Evolutionary conservation across 2,888 invertebrate genomes (phyloP).

Genomic region (Protula sp.): DNA sequence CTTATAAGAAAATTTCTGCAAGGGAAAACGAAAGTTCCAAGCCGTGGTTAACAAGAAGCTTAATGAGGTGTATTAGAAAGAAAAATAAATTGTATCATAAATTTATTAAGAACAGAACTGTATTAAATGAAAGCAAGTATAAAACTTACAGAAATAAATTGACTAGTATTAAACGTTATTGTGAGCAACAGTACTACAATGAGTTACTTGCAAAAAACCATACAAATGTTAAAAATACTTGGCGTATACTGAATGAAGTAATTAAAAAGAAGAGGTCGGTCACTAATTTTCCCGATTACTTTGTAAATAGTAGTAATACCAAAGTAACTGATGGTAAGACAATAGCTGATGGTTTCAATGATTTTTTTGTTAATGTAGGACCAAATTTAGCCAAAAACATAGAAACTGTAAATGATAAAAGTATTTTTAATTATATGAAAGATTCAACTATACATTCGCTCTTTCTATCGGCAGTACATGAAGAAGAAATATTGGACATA

Average conservation of each 20-base stretch:
- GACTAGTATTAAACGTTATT: not conserved
- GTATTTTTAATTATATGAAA: not conserved
- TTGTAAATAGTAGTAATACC: not conserved
- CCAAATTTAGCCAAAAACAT: not conserved
- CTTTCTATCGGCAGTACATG: not conserved
- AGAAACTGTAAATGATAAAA: not conserved
- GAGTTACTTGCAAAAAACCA: not conserved
- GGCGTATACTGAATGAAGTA: too few species aligned
- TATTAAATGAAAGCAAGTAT: not conserved
- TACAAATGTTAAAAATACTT: too few species aligned
- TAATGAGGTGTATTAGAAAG: not conserved
- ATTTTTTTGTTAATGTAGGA: not conserved
- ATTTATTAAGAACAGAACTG: not conserved
- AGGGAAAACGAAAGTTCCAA: too few species aligned
- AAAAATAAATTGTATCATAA: not conserved
- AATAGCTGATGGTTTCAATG: not conserved
- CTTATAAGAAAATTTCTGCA: too few species aligned
- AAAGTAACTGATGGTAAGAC: not conserved
- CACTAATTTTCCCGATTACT: not conserved
- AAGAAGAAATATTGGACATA: not conserved
- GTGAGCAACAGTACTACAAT: not conserved
- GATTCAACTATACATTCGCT: not conserved
- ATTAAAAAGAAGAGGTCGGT: not conserved
- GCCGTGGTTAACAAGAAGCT: not conserved
- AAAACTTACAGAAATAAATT: not conserved